A percentile compares a stretch with the other conserved stretches of the same genome.
Evolutionary conservation across 2,797 vertebrate genomes (phyloP).

Genomic region (Onychomys leucogaster): DNA sequence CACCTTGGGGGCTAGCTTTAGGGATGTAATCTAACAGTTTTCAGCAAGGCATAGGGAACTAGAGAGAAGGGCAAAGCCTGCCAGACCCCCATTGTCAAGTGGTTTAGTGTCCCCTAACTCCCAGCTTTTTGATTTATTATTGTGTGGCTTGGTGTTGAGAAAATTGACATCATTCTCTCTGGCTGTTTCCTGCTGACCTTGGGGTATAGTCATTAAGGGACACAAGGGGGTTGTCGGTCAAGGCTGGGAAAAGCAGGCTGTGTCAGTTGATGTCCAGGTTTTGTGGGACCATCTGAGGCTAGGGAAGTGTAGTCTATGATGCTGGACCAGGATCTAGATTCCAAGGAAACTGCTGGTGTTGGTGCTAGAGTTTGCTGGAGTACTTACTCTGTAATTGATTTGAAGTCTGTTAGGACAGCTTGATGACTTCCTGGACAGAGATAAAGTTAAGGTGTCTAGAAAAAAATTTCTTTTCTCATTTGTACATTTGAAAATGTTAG

Average conservation of each 20-base stretch:
- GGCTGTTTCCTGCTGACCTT: background rate
- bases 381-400: background rate
- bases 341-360: background rate
- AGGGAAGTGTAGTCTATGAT: background rate
- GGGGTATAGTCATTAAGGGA: background rate
- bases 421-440: background rate
- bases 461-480: no score
- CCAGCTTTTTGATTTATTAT: background rate
- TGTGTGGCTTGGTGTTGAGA: background rate
- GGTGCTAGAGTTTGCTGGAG: background rate
- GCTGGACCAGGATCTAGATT: background rate
- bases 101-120: background rate
- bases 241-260: background rate
- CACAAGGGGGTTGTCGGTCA: background rate
- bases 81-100: no score
- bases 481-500: no score
- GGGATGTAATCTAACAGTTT: background rate
- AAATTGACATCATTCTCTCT: background rate
- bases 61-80: background rate
- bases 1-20: background rate
- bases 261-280: background rate
- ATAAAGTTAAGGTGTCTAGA: no score
- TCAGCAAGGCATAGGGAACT: background rate
- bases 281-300: background rate
- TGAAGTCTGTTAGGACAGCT: background rate